Evolutionary conservation across 2,797 vertebrate genomes (phyloP).

Genomic region (Huso huso): DNA sequence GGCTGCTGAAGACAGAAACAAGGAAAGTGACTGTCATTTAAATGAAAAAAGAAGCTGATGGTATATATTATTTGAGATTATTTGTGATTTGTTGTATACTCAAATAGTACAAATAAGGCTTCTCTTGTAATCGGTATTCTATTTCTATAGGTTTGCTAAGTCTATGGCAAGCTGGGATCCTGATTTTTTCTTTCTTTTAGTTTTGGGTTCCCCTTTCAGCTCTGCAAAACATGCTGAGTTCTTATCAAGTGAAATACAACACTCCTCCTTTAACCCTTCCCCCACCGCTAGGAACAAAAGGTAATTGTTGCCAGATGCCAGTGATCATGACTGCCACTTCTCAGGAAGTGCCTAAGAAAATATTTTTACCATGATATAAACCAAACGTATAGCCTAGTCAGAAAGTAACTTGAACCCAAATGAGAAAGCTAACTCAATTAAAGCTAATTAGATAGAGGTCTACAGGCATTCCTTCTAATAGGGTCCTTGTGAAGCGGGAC

Average conservation of each 20-base stretch:
- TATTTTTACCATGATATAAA: constrained; percentile 33
- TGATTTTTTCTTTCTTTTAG: background rate
- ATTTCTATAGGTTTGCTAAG: too few relatives aligned
- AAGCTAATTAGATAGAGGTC: constrained; percentile 8
- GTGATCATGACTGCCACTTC: constrained; percentile 51
- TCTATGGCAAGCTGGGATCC: background rate
- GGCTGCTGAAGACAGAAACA: too few relatives aligned
- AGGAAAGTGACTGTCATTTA: too few relatives aligned
- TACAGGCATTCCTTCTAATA: background rate
- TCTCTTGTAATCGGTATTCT: too few relatives aligned
- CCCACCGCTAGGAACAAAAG: constrained; percentile 53
- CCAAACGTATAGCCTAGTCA: constrained; percentile 25
- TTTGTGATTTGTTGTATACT: too few relatives aligned
- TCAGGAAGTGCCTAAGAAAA: constrained; percentile 34
- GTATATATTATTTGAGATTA: too few relatives aligned
- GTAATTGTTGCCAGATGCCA: constrained; percentile 70
- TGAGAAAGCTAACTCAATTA: constrained; percentile 16
- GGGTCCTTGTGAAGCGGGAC: background rate
- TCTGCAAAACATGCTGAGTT: constrained; percentile 58
- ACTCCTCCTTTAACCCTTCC: constrained; percentile 67
- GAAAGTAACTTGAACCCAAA: constrained; percentile 32
- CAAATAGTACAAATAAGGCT: too few relatives aligned
- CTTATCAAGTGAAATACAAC: constrained; percentile 76
- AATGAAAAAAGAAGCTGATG: too few relatives aligned
- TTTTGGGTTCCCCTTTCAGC: background rate